A percentile compares a stretch with the other conserved stretches of the same genome.
Evolutionary conservation across 2,797 vertebrate genomes (phyloP).

Genomic region (Malacoraja senta): DNA sequence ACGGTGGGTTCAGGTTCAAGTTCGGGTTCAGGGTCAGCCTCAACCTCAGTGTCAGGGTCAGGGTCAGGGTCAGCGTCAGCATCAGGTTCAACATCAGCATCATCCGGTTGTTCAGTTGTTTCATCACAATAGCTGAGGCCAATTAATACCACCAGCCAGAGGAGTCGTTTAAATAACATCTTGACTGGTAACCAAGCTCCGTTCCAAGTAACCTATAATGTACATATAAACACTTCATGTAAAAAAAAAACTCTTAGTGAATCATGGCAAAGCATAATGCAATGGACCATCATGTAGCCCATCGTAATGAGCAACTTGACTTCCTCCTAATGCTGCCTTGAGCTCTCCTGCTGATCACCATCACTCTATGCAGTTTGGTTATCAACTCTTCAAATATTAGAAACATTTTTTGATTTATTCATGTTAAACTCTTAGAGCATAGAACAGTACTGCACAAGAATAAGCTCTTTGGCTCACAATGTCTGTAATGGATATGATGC

Average conservation of each 20-base stretch:
- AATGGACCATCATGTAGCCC: no score
- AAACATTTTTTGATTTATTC: not conserved
- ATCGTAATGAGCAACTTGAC: no score
- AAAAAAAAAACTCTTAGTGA: not conserved
- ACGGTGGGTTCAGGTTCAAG: not conserved
- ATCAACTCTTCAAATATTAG: not conserved
- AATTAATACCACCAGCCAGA: conserved; percentile 13
- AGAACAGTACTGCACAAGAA: no score
- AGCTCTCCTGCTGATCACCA: not conserved
- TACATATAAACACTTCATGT: not conserved
- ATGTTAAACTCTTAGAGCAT: not conserved
- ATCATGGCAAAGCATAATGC: no score
- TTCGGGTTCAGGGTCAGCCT: conserved; percentile 43
- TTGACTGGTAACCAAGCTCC: not conserved
- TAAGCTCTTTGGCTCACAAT: no score
- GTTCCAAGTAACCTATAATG: not conserved
- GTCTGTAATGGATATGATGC: no score
- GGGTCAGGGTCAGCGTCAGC: conserved; percentile 45
- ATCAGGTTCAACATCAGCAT: conserved; percentile 43
- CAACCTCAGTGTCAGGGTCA: conserved; percentile 48
- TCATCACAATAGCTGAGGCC: conserved; percentile 9
- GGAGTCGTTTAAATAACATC: conserved; percentile 24
- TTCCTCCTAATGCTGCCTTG: not conserved
- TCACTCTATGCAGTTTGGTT: not conserved
- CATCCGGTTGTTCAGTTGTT: not conserved